Evolutionary conservation across 2,888 invertebrate genomes (phyloP), one percentile per base, ranked within the genome.

Genomic region (Podabrus alpinus): DNA sequence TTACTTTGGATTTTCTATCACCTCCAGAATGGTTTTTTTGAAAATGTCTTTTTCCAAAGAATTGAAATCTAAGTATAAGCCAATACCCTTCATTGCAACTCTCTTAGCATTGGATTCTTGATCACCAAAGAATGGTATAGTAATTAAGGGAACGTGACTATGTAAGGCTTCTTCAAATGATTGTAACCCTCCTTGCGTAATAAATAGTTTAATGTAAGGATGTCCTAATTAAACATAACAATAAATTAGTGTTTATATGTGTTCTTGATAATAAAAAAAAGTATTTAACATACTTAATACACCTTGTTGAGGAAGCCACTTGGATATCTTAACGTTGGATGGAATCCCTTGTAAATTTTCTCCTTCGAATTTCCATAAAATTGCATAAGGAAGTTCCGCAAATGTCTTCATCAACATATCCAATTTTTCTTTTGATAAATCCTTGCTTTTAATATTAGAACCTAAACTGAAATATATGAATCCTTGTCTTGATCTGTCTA

Each of bases 341-440:
- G 86, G 84, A 74, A 84, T 80, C 24, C 81, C 82, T 4, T 81
- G 80, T 29, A 86, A 66, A 19, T 80, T 66, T 16, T 86, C 86
- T 4, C 1, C 9, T 21, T 88, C 88, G 81, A 84, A 87, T 82
- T 88, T 89, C 88, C 88, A 88, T 2, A 89, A 75, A 16, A 89
- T 82, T 68, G 84, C 85, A 75, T 88, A 87, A 3, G 87, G 86
- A 13, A 88, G 74, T 76, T 85, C 81, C 0, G 84, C 74, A 73
- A 89, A 87, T 9, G 85, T 85, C 15, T 82, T 80, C 9, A 87
- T 19, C 15, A 88, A 80, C 5, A 81, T 81, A 15, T 85, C 77
- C 4, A 83, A 66, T 15, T 82, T 83, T 9, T 85, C 77, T 19
- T 80, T 73, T 10, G 86, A 13, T 45, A 73, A 15, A 10, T 59